Conservation (phyloP, 2,113 vertebrate genomes). For the Tragulus kanchil region DNA sequence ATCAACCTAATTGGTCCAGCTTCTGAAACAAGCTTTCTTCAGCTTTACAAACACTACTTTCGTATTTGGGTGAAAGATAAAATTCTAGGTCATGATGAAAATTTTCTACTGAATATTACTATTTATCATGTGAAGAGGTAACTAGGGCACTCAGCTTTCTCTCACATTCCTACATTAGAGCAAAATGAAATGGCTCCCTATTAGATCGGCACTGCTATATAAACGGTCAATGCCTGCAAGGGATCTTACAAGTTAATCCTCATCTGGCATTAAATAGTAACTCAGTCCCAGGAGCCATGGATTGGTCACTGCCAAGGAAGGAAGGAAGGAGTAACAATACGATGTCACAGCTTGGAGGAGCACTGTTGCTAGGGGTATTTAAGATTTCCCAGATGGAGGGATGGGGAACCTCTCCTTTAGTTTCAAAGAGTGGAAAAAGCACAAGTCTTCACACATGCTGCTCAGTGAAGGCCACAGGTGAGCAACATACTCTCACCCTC, state of each 20-base stretch:
- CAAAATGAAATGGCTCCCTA: slow-evolving; percentile 44
- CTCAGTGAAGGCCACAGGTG: background rate
- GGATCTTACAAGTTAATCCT: background rate
- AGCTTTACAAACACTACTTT: slow-evolving; percentile 45
- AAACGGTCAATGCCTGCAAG: background rate
- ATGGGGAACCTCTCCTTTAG: background rate
- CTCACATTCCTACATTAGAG: slow-evolving; percentile 27
- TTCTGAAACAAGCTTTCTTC: slow-evolving; percentile 53
- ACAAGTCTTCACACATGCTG: background rate
- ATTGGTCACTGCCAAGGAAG: slow-evolving; percentile 24
- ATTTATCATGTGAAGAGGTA: slow-evolving; percentile 48
- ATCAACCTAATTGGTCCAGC: slow-evolving; percentile 17
- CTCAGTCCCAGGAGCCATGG: background rate
- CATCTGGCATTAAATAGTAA: background rate
- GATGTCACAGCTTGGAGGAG: slow-evolving; percentile 30
- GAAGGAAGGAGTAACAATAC: background rate
- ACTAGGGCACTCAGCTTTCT: slow-evolving; percentile 26
- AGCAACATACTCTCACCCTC: background rate
- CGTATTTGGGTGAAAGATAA: slow-evolving; percentile 23
- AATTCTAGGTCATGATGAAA: slow-evolving; percentile 40
- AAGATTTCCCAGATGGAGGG: background rate
- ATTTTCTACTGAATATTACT: slow-evolving; percentile 57
- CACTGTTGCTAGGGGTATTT: slow-evolving; percentile 21
- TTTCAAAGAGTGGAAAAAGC: slow-evolving; percentile 45
- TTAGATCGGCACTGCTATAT: background rate